These are phyloP conservation scores for Chrysochloris asiatica DNA, from an alignment of 2,113 vertebrate genomes.

Conservation along the genomic window DNA sequence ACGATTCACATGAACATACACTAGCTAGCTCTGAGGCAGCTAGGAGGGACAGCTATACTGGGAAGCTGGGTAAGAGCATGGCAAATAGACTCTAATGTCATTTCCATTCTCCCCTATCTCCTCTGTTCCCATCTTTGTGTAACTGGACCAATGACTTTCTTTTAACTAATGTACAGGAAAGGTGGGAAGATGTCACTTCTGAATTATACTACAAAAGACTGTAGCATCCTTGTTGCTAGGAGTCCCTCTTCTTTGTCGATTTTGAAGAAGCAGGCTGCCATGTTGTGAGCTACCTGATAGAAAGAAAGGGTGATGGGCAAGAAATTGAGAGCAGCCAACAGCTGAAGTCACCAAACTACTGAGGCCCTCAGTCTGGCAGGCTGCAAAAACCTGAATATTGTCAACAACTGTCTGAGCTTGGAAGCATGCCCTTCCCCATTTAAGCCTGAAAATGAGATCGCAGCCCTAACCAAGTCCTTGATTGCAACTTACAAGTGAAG, in stretches of 20 bases:
- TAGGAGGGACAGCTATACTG: not conserved
- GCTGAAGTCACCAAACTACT: not conserved
- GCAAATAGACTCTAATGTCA: accelerated
- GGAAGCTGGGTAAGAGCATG: not conserved
- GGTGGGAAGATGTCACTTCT: not conserved
- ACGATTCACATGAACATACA: not conserved
- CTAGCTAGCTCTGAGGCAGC: not conserved
- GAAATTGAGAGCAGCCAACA: not conserved
- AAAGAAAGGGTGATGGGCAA: not conserved
- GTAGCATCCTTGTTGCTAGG: not conserved
- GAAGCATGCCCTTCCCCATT: not conserved
- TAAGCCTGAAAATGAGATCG: not conserved
- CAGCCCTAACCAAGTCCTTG: not conserved
- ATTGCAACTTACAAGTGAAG: not conserved
- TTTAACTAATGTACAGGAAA: not conserved
- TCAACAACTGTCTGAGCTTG: not conserved
- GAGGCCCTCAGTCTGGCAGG: not conserved
- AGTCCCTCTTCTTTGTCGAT: not conserved
- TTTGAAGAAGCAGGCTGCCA: not conserved
- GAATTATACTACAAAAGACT: not conserved
- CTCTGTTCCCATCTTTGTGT: not conserved
- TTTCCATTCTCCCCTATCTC: not conserved
- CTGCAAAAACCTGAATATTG: not conserved
- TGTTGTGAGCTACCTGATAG: not conserved
- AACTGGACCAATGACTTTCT: not conserved